phyloP scores from a whole-genome alignment of 2,888 invertebrate genomes.

The Punctoribates punctum region DNA sequence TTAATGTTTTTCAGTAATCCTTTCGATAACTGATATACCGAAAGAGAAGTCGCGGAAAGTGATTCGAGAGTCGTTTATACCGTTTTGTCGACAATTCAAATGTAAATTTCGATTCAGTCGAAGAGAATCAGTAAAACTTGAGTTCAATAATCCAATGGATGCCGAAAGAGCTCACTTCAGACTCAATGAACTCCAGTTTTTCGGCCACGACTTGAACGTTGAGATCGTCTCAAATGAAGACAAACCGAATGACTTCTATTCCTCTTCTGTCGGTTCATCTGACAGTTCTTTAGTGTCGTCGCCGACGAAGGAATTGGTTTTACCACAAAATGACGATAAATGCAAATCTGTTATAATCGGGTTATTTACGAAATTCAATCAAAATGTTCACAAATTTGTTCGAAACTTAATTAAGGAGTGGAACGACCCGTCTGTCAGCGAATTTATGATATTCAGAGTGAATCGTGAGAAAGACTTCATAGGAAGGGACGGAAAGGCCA shows the following conservation, averaged over 20 bases:
- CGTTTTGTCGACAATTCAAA: neutral
- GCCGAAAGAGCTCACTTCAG: neutral
- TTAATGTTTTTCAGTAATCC: neutral
- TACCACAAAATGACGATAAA: conserved; percentile 15
- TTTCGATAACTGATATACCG: conserved; percentile 17
- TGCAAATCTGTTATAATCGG: conserved; percentile 31
- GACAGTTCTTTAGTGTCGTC: neutral
- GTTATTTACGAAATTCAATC: neutral
- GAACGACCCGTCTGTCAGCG: neutral
- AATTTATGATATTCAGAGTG: neutral
- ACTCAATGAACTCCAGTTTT: conserved; percentile 4
- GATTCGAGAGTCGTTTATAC: conserved; percentile 14
- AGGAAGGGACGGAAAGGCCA: conserved; percentile 14
- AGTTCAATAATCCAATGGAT: neutral
- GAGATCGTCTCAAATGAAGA: neutral
- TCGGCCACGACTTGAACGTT: neutral
- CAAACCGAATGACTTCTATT: neutral
- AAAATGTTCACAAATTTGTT: neutral
- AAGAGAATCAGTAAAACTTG: neutral
- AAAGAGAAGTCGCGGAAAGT: neutral
- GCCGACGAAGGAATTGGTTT: neutral
- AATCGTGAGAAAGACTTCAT: neutral
- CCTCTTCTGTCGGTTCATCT: neutral
- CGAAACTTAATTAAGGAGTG: neutral
- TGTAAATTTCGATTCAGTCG: conserved; percentile 8